Evolutionary conservation across 2,797 vertebrate genomes (phyloP).

Genomic region (Pseudotriccus pelzelni): DNA sequence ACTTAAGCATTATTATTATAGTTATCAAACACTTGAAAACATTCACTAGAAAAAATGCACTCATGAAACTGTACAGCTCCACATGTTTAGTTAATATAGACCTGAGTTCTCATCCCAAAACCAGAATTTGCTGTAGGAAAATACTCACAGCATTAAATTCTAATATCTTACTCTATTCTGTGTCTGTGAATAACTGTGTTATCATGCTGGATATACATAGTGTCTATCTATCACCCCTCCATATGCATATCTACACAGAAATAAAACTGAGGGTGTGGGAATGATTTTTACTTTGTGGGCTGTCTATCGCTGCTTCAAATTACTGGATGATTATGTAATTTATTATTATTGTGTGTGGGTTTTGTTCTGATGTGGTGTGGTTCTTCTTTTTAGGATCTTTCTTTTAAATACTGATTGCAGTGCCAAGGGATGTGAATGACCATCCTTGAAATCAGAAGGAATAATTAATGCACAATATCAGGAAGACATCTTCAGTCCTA

Average conservation of each 20-base stretch:
- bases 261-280: slow-evolving; percentile 23
- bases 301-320: slow-evolving; percentile 51
- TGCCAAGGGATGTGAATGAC: not conserved
- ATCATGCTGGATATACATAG: not conserved
- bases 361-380: slow-evolving; percentile 3
- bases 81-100: not conserved
- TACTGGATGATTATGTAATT: slow-evolving; percentile 42
- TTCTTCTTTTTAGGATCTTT: not conserved
- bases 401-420: not conserved
- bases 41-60: not conserved
- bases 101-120: not conserved
- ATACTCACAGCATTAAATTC: not conserved
- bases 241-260: not conserved
- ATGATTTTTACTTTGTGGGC: slow-evolving; percentile 33
- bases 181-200: not conserved
- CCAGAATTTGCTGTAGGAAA: not conserved
- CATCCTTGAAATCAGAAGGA: not conserved
- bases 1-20: not conserved
- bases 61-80: not conserved
- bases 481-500: not conserved
- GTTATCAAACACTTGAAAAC: not conserved
- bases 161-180: not conserved
- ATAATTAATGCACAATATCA: not conserved
- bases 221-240: not conserved
- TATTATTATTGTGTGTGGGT: slow-evolving; percentile 28